Percentiles rank a stretch among this genome's conserved stretches.
These are phyloP conservation scores for Campylomormyrus tamandua DNA, from an alignment of 2,113 vertebrate species.

Conservation along the genomic window DNA sequence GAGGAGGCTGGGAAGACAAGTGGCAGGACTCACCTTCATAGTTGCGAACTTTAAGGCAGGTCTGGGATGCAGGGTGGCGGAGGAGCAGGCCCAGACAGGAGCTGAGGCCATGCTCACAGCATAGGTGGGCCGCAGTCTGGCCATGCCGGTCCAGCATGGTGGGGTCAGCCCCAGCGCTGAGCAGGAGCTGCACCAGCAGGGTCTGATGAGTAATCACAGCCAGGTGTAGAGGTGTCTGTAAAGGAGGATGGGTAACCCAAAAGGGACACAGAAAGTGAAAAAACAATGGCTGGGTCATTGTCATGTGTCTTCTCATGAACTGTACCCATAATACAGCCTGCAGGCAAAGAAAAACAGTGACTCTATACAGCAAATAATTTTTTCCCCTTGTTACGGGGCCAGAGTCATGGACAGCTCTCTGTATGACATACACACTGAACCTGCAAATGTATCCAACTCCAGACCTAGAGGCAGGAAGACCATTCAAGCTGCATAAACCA, in stretches of 20 bases:
- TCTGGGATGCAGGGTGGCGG: conserved; percentile 28
- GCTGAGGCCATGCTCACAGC: conserved; percentile 67
- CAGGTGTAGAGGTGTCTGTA: conserved; percentile 78
- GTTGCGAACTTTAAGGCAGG: conserved; percentile 67
- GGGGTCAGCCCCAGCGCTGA: conserved; percentile 64
- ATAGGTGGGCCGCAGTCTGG: conserved; percentile 72
- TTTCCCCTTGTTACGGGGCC: not conserved
- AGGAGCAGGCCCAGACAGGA: conserved; percentile 63
- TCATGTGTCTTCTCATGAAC: not conserved
- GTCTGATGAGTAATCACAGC: conserved; percentile 75
- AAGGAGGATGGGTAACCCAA: not conserved
- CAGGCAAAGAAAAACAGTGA: not conserved
- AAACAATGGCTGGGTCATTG: not conserved
- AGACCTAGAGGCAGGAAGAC: conserved; percentile 10
- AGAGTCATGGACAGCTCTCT: not conserved
- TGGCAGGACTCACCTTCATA: conserved; percentile 67
- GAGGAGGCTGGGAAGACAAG: not conserved
- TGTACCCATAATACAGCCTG: not conserved
- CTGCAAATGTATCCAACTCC: not conserved
- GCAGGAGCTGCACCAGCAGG: conserved; percentile 56
- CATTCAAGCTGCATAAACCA: not conserved
- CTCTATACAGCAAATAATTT: not conserved
- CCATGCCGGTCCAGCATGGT: conserved; percentile 73
- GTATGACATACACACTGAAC: not conserved
- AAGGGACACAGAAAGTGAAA: not conserved